Conservation (phyloP, 2,888 invertebrate genomes). For the Lypha dubia region DNA sequence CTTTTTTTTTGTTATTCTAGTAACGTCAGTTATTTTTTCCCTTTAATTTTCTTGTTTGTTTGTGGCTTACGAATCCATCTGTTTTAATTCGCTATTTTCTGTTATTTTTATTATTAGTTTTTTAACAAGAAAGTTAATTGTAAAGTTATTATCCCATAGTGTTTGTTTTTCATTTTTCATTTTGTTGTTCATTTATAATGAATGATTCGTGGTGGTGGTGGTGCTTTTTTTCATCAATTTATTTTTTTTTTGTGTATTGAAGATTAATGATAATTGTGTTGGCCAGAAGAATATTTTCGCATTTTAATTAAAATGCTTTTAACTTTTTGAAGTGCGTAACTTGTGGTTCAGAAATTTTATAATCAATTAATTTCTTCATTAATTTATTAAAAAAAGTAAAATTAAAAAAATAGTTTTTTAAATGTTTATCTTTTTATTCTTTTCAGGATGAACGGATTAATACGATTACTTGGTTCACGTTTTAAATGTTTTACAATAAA, state of each 20-base stretch:
- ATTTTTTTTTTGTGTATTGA: background rate
- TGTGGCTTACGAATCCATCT: conserved; percentile 48
- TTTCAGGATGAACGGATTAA: no score
- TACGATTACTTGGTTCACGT: no score
- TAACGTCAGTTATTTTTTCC: background rate
- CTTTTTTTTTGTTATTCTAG: no score
- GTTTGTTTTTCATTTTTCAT: conserved; percentile 22
- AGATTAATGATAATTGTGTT: conserved; percentile 28
- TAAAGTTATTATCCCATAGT: conserved; percentile 26
- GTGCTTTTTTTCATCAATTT: no score
- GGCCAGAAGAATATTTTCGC: background rate
- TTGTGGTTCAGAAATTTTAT: no score
- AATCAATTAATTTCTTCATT: no score
- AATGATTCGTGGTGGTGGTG: conserved; percentile 36
- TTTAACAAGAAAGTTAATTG: conserved; percentile 55
- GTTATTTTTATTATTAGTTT: conserved; percentile 21
- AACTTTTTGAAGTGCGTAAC: no score
- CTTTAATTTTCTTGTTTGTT: conserved; percentile 22
- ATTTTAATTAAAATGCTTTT: no score
- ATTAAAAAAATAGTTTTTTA: no score
- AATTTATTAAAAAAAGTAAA: no score
- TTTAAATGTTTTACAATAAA: no score
- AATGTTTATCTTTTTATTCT: no score
- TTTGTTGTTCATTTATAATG: conserved; percentile 32
- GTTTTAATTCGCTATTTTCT: conserved; percentile 18